Evolutionary conservation across 2,113 vertebrate genomes (phyloP).

Genomic region (Euleptes europaea): DNA sequence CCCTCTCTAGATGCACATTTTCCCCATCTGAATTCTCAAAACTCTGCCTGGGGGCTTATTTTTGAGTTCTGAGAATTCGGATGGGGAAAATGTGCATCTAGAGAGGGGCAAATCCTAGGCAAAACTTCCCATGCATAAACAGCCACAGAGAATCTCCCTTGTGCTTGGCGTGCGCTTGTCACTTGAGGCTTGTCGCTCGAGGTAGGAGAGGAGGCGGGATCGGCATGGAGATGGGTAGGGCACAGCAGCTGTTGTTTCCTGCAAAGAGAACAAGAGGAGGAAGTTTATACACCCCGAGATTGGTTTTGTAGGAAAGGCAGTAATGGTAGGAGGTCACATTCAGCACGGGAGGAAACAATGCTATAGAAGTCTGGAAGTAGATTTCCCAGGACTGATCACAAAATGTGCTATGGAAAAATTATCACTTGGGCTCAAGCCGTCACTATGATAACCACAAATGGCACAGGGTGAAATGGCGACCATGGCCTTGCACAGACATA

Average conservation of each 20-base stretch:
- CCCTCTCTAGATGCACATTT: too few relatives aligned
- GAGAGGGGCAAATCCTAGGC: too few relatives aligned
- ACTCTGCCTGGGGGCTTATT: too few relatives aligned
- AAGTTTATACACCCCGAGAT: slow-evolving; percentile 7
- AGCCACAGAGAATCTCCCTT: background rate
- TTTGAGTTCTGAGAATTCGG: too few relatives aligned
- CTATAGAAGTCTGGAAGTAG: background rate
- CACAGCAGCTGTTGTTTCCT: slow-evolving; percentile 45
- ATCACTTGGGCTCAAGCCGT: background rate
- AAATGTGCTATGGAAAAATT: fast-evolving
- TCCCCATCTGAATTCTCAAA: too few relatives aligned
- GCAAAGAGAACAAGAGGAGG: background rate
- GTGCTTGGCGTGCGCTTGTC: background rate
- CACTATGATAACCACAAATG: background rate
- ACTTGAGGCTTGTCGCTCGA: background rate
- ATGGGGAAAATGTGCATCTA: too few relatives aligned
- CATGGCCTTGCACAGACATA: too few relatives aligned
- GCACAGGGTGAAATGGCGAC: background rate
- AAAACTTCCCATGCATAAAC: too few relatives aligned
- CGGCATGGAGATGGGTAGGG: slow-evolving; percentile 6
- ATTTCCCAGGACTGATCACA: fast-evolving
- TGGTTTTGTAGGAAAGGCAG: background rate
- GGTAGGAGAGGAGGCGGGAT: background rate
- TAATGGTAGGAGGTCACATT: background rate
- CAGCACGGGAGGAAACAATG: fast-evolving